A percentile compares a stretch with the other conserved stretches of the same genome.
These are phyloP conservation scores for Sesia bembeciformis DNA, from an alignment of 2,888 invertebrate species.

Conservation along the genomic window DNA sequence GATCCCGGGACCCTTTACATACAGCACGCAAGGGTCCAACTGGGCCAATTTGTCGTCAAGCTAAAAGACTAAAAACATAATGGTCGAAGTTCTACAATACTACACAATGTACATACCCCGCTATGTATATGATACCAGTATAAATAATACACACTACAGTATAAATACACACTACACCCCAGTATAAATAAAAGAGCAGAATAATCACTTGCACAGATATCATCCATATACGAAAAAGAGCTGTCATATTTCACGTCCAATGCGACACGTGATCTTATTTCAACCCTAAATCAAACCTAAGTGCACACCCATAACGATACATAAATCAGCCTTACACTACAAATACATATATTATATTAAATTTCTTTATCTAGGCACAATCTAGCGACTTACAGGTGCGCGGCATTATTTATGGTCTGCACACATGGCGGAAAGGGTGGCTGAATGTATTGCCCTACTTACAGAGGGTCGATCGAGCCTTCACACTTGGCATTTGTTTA, in stretches of 20 bases:
- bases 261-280: slow-evolving; percentile 10
- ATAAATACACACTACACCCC: too few species aligned
- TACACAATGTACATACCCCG: too few species aligned
- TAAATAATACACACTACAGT: too few species aligned
- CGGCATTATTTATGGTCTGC: slow-evolving; percentile 51
- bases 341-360: slow-evolving; percentile 35
- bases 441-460: slow-evolving; percentile 59
- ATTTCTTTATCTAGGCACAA: slow-evolving; percentile 57
- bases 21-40: too few species aligned
- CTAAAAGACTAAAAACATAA: too few species aligned
- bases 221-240: too few species aligned
- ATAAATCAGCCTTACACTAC: slow-evolving; percentile 38
- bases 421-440: slow-evolving; percentile 49
- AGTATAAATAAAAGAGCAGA: too few species aligned
- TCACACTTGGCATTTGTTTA: slow-evolving; percentile 20
- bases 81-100: too few species aligned
- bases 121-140: too few species aligned
- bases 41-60: too few species aligned
- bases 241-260: background rate
- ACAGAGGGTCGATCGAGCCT: slow-evolving; percentile 39
- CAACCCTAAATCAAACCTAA: slow-evolving; percentile 11
- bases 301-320: slow-evolving; percentile 17
- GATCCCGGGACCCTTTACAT: too few species aligned
- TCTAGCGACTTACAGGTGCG: slow-evolving; percentile 61
- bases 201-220: too few species aligned